A percentile compares a stretch with the other conserved stretches of the same genome.
Evolutionary conservation across 2,888 invertebrate species (phyloP).

Genomic region (Rhynchonema sp.): DNA sequence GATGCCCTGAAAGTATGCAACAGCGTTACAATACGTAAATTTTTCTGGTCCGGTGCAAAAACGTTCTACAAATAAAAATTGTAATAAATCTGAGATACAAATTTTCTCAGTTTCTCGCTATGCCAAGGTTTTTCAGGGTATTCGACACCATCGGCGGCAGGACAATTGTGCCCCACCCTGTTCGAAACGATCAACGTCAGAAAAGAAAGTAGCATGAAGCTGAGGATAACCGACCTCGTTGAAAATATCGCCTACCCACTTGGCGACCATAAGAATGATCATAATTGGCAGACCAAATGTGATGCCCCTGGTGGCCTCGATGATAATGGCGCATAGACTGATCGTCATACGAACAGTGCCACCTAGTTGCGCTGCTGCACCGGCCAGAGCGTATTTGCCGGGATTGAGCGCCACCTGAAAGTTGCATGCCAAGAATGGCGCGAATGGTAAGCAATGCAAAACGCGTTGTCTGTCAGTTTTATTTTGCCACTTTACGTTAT

Average conservation of each 20-base stretch:
- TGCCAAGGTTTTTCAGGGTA: too few relatives aligned
- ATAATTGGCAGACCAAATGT: conserved; percentile 88
- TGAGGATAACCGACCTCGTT: conserved; percentile 50
- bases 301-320: conserved; percentile 84
- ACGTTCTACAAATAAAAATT: neutral
- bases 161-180: neutral
- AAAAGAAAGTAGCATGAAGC: too few relatives aligned
- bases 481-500: too few relatives aligned
- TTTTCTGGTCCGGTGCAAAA: too few relatives aligned
- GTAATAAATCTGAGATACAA: neutral
- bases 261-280: conserved; percentile 78
- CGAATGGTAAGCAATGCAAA: too few relatives aligned
- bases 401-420: conserved; percentile 42
- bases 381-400: conserved; percentile 82
- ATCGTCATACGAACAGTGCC: conserved; percentile 74
- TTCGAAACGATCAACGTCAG: neutral
- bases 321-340: conserved; percentile 84
- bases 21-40: too few relatives aligned
- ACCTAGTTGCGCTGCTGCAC: conserved; percentile 87
- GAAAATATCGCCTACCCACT: conserved; percentile 94
- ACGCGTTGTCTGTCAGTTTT: too few relatives aligned
- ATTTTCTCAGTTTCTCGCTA: too few relatives aligned
- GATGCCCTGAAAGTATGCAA: conserved; percentile 49
- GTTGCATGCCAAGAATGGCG: too few relatives aligned
- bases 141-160: too few relatives aligned